Percentiles rank a stretch among this genome's conserved stretches.
These are phyloP conservation scores for Cistogaster globosa DNA, from an alignment of 2,888 invertebrate genomes.

Conservation along the genomic window DNA sequence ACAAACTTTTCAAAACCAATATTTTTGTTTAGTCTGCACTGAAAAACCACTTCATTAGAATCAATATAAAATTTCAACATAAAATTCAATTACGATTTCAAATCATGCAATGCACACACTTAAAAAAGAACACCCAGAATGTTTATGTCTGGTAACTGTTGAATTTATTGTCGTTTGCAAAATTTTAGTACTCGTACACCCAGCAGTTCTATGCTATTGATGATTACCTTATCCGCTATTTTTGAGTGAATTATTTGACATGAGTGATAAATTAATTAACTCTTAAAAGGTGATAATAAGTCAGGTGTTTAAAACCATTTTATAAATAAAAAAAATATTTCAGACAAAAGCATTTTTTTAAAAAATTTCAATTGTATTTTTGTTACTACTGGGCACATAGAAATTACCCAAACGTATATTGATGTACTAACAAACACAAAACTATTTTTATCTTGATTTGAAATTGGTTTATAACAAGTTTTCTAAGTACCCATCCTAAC, in stretches of 20 bases:
- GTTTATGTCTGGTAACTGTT: conserved; percentile 17
- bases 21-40: no score
- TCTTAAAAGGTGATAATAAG: no score
- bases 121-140: background rate
- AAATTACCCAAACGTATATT: no score
- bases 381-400: background rate
- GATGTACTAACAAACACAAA: background rate
- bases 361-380: no score
- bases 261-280: no score
- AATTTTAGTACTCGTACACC: background rate
- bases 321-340: no score
- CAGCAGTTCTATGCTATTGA: background rate
- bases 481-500: background rate
- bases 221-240: background rate
- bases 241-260: no score
- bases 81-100: conserved; percentile 65
- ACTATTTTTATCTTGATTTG: conserved; percentile 1
- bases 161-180: background rate
- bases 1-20: background rate
- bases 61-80: conserved; percentile 46
- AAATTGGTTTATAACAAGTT: conserved; percentile 9
- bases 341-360: no score
- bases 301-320: no score
- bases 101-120: conserved; percentile 37
- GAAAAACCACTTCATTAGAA: conserved; percentile 33